These are phyloP conservation scores for Galeopterus variegatus DNA, from an alignment of 2,113 vertebrate genomes.

Conservation along the genomic window DNA sequence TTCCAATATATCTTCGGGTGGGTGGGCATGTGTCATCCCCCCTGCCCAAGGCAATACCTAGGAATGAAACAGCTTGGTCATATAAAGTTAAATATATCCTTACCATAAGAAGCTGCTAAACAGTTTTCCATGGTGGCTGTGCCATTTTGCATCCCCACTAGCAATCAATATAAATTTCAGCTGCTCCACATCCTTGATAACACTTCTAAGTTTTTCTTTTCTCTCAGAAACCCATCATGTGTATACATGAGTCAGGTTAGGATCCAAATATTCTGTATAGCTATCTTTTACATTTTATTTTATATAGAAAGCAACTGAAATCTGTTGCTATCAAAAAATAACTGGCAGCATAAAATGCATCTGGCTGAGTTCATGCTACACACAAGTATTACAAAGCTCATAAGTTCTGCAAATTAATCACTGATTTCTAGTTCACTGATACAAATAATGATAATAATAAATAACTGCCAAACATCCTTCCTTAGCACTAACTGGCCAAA, in stretches of 20 bases:
- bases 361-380: conserved; percentile 85
- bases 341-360: conserved; percentile 88
- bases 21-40: neutral
- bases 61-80: neutral
- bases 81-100: neutral
- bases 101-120: neutral
- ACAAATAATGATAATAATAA: conserved; percentile 88
- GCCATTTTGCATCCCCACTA: neutral
- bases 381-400: conserved; percentile 88
- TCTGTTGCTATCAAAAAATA: conserved; percentile 88
- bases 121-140: neutral
- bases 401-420: conserved; percentile 88
- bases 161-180: neutral
- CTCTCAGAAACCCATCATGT: neutral
- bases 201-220: neutral
- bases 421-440: conserved; percentile 84
- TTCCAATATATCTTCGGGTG: neutral
- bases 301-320: conserved; percentile 84
- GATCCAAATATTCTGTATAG: conserved; percentile 66
- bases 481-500: conserved; percentile 86
- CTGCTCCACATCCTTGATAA: neutral
- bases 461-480: conserved; percentile 87
- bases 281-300: conserved; percentile 63
- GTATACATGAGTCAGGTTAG: conserved; percentile 65
- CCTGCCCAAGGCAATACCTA: neutral